Base-by-base conservation (phyloP, 2,113 vertebrate species). In the Ophthalmolycus amberensis region DNA sequence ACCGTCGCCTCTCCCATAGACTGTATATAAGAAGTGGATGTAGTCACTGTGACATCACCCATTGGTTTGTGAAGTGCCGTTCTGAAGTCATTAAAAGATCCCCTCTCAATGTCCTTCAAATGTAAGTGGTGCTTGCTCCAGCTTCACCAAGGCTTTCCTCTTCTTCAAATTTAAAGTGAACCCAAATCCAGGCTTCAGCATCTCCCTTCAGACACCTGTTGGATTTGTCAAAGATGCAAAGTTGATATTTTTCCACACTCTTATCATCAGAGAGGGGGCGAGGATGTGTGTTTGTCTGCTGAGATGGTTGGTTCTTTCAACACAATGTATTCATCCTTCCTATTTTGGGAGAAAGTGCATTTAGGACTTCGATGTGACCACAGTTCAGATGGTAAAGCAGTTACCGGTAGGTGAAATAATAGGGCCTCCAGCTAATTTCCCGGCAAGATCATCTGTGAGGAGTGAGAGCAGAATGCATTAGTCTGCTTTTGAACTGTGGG, bases 401-500 rank as follows among this genome's bases (percentile, higher is more conserved):
- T 77, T 52, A n/a, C n/a, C n/a, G n/a, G n/a, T n/a, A 37, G 64
- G 59, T 52, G 75, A 85, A 72, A 71, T 59, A 83, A 79, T 29
- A 9, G 64, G 59, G 29, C 27, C 71, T 64, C 83, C 74, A 69
- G 70, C 74, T 89, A 85, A 87, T 86, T 88, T 81, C 82, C 67
- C 77, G 71, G 34, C 76, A 84, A 88, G 89, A 89, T 92, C 82
- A 82, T 88, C 72, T 82, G 88, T 83, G 88, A 86, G 81, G 65
- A 87, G 88, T 60, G 83, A 87, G 86, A 87, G 85, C 80, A 85
- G 90, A 91, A 91, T 89, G 80, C 89, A 90, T 91, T 80, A 83
- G 91, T 79, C 67, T 27, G 79, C 88, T 90, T 90, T 90, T 94
- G 83, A 90, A 68, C 85, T 67, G 86, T 90, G 94, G 91, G 92